Conservation (phyloP, 2,888 invertebrate genomes). For the Apamea monoglypha region DNA sequence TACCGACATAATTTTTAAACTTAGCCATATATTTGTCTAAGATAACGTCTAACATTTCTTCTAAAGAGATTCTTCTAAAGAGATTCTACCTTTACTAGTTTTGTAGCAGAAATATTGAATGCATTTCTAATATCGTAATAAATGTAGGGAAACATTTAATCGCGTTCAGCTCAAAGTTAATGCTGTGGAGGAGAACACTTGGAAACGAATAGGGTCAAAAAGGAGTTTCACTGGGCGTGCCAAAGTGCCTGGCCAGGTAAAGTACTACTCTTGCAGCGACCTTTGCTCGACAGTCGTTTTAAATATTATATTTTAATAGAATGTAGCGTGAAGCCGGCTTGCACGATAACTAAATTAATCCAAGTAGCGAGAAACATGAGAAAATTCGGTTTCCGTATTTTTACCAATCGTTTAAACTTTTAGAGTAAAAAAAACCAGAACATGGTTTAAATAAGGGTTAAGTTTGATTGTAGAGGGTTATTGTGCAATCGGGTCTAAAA, state of each 20-base stretch:
- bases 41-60: neutral
- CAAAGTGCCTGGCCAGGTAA: conserved; percentile 60
- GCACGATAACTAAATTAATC: conserved; percentile 7
- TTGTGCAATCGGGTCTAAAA: neutral
- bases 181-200: conserved; percentile 49
- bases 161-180: conserved; percentile 13
- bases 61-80: neutral
- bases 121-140: conserved; percentile 16
- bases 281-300: conserved; percentile 29
- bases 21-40: conserved; percentile 22
- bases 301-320: conserved; percentile 29
- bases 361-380: neutral
- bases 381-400: neutral
- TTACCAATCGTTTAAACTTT: neutral
- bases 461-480: neutral
- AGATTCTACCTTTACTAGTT: neutral
- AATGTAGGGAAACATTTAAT: conserved; percentile 34
- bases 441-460: neutral
- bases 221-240: conserved; percentile 63
- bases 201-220: conserved; percentile 68
- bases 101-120: conserved; percentile 29
- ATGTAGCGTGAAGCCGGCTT: neutral
- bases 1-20: conserved; percentile 32
- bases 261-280: conserved; percentile 42
- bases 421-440: neutral